phyloP scores from a whole-genome alignment of 2,888 invertebrate genomes.

The Fissipunctia ypsillon region DNA sequence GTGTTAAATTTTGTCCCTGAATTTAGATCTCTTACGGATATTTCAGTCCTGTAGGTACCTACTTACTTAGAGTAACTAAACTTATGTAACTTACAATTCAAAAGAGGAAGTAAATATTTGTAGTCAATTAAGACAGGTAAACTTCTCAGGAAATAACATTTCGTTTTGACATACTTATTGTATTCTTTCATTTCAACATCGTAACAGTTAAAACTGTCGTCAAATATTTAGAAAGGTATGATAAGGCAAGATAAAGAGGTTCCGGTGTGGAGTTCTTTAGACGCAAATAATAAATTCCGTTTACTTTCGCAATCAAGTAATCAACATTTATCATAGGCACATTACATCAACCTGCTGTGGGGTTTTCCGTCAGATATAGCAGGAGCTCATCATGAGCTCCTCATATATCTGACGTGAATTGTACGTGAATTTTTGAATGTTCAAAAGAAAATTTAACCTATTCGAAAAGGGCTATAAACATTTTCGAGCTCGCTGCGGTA shows the following conservation, averaged over 20 bases:
- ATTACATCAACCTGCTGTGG: not conserved
- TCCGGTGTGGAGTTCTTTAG: conserved; percentile 9
- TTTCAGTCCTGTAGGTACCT: no score
- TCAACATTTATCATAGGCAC: not conserved
- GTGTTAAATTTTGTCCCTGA: no score
- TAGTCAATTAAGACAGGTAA: no score
- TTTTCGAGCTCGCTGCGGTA: no score
- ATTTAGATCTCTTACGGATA: no score
- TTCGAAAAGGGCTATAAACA: no score
- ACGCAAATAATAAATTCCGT: not conserved
- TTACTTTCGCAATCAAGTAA: conserved; percentile 4
- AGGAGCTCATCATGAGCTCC: no score
- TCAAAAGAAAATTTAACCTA: no score
- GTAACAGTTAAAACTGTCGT: not conserved
- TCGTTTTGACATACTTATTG: not conserved
- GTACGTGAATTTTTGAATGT: no score
- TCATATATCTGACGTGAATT: no score
- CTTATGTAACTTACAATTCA: no score
- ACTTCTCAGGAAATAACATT: not conserved
- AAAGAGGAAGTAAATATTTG: conserved; percentile 1
- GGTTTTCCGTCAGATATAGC: not conserved
- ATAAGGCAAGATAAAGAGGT: conserved; percentile 28
- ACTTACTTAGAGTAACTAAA: no score
- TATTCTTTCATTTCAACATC: not conserved
- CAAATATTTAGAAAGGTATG: conserved; percentile 31